Percentiles rank a stretch among this genome's conserved stretches.
Conservation (phyloP, 2,113 vertebrate genomes). For the Anoura caudifer region DNA sequence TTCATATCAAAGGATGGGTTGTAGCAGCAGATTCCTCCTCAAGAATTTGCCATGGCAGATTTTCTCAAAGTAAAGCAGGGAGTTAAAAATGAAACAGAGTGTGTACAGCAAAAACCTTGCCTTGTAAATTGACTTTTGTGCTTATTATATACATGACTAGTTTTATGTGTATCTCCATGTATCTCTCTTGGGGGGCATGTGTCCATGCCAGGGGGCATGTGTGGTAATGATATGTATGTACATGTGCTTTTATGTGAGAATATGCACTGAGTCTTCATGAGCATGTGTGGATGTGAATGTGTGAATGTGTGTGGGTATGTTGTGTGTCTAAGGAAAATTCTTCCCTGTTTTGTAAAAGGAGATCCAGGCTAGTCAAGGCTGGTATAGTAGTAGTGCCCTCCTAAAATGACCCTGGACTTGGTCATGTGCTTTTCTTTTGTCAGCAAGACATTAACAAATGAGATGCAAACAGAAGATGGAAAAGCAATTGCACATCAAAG, state of each 20-base stretch:
- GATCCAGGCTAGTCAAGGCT: background rate
- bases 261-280: background rate
- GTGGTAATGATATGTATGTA: background rate
- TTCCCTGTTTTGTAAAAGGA: background rate
- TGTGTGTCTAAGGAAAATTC: background rate
- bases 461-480: background rate
- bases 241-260: background rate
- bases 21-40: slow-evolving; percentile 32
- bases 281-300: background rate
- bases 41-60: slow-evolving; percentile 26
- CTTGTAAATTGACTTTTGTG: slow-evolving; percentile 31
- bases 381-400: background rate
- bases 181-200: background rate
- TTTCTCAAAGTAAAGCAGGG: slow-evolving; percentile 42
- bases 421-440: slow-evolving; percentile 12
- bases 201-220: background rate
- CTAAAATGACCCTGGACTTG: background rate
- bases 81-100: slow-evolving; percentile 49
- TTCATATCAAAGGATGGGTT: slow-evolving; percentile 62
- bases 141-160: background rate
- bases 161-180: background rate
- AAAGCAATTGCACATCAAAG: background rate
- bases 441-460: background rate
- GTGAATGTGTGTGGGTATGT: background rate
- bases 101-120: background rate